Conservation (phyloP, 2,888 invertebrate species). For the Aethes cnicana region DNA sequence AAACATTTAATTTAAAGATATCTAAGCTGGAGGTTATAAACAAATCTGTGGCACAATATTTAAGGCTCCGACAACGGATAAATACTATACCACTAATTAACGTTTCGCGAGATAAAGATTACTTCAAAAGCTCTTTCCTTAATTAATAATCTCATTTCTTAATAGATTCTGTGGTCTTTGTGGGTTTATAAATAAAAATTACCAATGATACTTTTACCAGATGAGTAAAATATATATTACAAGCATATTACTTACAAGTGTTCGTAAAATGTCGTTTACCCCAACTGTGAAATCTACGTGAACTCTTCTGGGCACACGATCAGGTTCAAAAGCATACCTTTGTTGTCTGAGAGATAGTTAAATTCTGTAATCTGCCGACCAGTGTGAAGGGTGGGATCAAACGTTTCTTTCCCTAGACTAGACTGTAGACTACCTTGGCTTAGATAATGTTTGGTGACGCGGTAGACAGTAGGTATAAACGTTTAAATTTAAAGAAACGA, state of each 20-base stretch:
- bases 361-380: conserved; percentile 10
- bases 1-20: not conserved
- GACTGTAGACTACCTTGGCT: conserved; percentile 7
- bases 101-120: no score
- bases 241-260: not conserved
- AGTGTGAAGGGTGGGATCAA: conserved; percentile 6
- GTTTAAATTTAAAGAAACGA: no score
- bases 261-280: conserved; percentile 16
- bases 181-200: no score
- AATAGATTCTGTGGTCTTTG: no score
- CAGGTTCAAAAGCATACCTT: conserved; percentile 23
- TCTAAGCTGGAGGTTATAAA: no score
- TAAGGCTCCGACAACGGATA: no score
- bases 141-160: no score
- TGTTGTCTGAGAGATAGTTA: conserved; percentile 25
- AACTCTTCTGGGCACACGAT: conserved; percentile 16
- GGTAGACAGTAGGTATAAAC: conserved; percentile 2
- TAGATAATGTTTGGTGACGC: conserved; percentile 1
- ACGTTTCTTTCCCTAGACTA: conserved; percentile 10
- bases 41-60: no score
- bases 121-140: no score
- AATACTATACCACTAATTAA: no score
- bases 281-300: conserved; percentile 5
- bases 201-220: no score
- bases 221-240: no score